phyloP scores from a whole-genome alignment of 1,140 invertebrate species.

The Medauroidea extradentata region DNA sequence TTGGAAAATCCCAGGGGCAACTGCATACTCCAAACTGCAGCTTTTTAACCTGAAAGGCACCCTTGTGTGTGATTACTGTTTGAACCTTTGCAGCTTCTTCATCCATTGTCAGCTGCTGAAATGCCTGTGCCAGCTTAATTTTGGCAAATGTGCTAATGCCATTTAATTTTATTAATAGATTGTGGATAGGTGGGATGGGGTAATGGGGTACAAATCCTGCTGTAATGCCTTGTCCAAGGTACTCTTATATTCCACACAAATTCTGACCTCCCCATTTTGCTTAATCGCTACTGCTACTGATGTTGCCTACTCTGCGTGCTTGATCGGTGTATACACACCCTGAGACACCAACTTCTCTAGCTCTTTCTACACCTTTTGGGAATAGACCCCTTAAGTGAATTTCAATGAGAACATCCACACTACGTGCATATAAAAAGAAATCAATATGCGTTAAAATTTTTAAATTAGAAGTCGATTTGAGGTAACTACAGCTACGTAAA shows the following conservation, averaged over 20 bases:
- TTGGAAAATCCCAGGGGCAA: conserved; percentile 44
- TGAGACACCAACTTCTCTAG: not conserved
- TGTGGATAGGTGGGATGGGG: conserved; percentile 12
- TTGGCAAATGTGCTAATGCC: conserved; percentile 31
- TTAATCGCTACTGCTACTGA: conserved; percentile 3
- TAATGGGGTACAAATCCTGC: conserved; percentile 17
- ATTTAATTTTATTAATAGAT: conserved; percentile 8
- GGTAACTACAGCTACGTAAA: too few species aligned
- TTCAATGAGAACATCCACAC: too few species aligned
- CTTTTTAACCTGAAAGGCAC: conserved; percentile 43
- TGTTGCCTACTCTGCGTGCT: conserved; percentile 13
- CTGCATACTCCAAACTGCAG: conserved; percentile 46
- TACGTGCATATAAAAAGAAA: too few species aligned
- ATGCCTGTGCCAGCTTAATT: conserved; percentile 33
- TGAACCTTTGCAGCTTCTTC: conserved; percentile 16
- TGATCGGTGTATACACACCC: not conserved
- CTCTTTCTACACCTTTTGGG: not conserved
- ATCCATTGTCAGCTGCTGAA: conserved; percentile 33
- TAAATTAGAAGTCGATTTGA: too few species aligned
- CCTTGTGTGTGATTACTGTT: conserved; percentile 39
- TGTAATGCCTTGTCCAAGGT: conserved; percentile 20
- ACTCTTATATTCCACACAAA: conserved; percentile 37
- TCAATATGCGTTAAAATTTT: too few species aligned
- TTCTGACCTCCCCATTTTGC: conserved; percentile 23
- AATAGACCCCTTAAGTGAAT: not conserved